Conservation (phyloP, 2,797 vertebrate genomes). For the Poeciliopsis gracilis region DNA sequence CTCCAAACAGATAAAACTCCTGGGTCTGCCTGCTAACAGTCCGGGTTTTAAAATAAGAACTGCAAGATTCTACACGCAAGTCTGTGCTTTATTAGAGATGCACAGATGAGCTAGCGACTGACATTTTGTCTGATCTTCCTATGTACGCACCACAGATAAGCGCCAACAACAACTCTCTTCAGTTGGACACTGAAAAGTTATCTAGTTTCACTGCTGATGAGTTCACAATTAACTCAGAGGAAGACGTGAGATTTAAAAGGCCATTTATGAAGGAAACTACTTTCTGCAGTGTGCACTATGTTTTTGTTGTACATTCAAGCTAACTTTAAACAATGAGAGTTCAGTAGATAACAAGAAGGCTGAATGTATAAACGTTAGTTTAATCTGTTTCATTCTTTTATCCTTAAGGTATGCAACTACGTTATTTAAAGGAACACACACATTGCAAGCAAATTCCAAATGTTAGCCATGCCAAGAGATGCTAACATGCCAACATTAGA, state of each 20-base stretch:
- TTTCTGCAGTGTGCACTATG: not conserved
- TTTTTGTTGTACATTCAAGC: not conserved
- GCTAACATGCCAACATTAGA: not conserved
- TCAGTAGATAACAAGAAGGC: too few relatives aligned
- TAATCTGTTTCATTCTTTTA: not conserved
- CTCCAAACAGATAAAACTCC: not conserved
- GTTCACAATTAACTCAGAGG: not conserved
- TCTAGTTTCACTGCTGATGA: not conserved
- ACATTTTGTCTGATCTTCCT: not conserved
- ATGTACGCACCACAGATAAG: not conserved
- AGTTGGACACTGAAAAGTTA: not conserved
- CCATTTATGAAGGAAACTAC: not conserved
- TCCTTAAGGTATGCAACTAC: not conserved
- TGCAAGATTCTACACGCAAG: not conserved
- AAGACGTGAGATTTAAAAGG: not conserved
- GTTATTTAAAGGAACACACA: not conserved
- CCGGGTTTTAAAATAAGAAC: not conserved
- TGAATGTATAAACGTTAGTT: not conserved
- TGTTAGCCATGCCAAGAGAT: not conserved
- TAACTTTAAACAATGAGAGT: not conserved
- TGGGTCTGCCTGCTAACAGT: not conserved
- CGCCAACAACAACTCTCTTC: conserved; percentile 1
- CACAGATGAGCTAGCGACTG: not conserved
- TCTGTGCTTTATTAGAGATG: not conserved
- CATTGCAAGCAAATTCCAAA: not conserved